Evolutionary conservation across 2,113 vertebrate genomes (phyloP).

Genomic region (Cairina moschata): DNA sequence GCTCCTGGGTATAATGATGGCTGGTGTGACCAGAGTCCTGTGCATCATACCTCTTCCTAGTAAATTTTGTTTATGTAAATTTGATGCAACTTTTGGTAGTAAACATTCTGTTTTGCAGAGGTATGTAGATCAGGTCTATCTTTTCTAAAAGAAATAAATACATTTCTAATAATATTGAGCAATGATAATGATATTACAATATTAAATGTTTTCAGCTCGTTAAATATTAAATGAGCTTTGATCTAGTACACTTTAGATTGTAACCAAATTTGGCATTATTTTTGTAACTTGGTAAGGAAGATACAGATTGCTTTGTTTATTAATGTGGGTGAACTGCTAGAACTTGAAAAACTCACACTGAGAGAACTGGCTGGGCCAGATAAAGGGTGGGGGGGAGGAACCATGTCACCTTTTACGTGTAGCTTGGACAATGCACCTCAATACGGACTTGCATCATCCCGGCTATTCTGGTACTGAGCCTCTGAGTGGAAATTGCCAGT

Average conservation of each 20-base stretch:
- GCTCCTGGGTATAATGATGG: neutral
- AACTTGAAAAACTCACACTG: neutral
- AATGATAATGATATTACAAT: neutral
- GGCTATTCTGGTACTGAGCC: slow-evolving; percentile 69
- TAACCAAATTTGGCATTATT: neutral
- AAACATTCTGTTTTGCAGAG: slow-evolving; percentile 22
- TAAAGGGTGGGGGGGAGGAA: slow-evolving; percentile 18
- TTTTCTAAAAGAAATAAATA: neutral
- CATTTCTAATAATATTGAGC: neutral
- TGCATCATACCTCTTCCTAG: slow-evolving; percentile 43
- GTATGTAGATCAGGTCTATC: neutral
- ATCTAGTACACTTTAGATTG: neutral
- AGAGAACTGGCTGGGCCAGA: neutral
- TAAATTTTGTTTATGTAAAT: neutral
- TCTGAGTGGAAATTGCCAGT: slow-evolving; percentile 49
- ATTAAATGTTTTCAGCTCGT: neutral
- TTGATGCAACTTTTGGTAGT: neutral
- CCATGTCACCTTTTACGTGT: neutral
- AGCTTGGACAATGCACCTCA: slow-evolving; percentile 74
- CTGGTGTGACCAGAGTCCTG: slow-evolving; percentile 21
- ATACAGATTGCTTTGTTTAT: neutral
- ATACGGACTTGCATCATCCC: slow-evolving; percentile 77
- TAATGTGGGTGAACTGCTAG: neutral
- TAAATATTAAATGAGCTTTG: neutral
- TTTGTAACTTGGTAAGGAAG: neutral